Conservation (phyloP, 30 jellyfish, hydroid and myxozoan genomes). For the Chironex yamaguchii region DNA sequence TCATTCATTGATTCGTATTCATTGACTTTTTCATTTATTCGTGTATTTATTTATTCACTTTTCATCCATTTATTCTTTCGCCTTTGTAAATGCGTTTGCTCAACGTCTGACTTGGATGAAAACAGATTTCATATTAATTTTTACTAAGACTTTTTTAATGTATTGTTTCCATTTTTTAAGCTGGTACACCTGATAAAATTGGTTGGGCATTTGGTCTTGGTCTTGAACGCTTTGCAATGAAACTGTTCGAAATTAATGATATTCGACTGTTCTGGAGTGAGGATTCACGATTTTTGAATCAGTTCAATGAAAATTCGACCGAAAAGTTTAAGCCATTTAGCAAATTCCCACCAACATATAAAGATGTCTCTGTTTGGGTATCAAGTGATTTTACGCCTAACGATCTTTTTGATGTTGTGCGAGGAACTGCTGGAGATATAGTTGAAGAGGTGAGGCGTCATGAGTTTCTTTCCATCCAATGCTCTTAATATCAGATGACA, state of each 20-base stretch:
- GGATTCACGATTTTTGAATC: constrained; percentile 91
- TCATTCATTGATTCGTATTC: too few species aligned
- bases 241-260: constrained; percentile 91
- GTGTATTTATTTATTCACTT: too few species aligned
- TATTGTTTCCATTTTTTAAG: constrained; percentile 55
- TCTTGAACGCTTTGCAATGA: constrained; percentile 97
- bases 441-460: constrained; percentile 89
- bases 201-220: constrained; percentile 99
- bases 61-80: too few species aligned
- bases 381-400: constrained; percentile 71
- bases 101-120: too few species aligned
- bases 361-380: constrained; percentile 97
- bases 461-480: background rate
- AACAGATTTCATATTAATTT: too few species aligned
- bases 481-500: too few species aligned
- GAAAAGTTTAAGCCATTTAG: constrained; percentile 92
- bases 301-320: constrained; percentile 59
- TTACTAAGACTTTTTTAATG: too few species aligned
- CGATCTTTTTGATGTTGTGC: constrained; percentile 87
- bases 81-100: too few species aligned
- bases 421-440: constrained; percentile 93
- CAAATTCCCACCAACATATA: constrained; percentile 96
- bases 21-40: too few species aligned
- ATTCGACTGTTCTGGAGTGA: constrained; percentile 99
- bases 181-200: constrained; percentile 92